Evolutionary conservation across 2,797 vertebrate genomes (phyloP), one percentile per base, ranked within the genome.

Genomic region (Octomys mimax): DNA sequence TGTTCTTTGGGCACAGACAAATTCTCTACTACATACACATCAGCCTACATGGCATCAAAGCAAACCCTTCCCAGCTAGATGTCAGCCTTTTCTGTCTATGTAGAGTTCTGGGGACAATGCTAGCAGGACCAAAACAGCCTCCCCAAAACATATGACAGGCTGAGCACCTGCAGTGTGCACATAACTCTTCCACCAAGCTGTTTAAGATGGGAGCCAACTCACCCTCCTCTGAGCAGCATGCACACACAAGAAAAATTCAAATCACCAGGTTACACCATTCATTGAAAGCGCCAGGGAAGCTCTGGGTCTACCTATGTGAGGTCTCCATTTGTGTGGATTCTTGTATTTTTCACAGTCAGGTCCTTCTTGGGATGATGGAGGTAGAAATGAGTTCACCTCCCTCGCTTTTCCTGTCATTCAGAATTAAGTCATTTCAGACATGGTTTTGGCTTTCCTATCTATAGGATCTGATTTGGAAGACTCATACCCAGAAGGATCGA

Each of bases 131-230:
- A 26, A 70, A 54, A 61, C 6, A 39, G 28, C n/a, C 52, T 42
- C 7, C 0, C 2, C 49, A 33, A 26, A 0, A n/a, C 9, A 36
- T 9, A 39, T 16, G 26, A 33, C n/a, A 36, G 18, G 26, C 54
- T 9, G 8, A 11, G n/a, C 5, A 5, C 14, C 66, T 4, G 5
- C 0, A 24, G 1, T 0, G 0, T 0, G 1, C 57, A 33, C 14
- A 64, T 14, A n/a, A 24, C 5, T 49, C 36, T 94, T 59, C 59
- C 64, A 62, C 28, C 46, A 33, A 39, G 64, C 33, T 18, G 49
- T 13, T 6, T 6, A 2, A n/a, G 6, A 2, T 33, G 62, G 24
- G 62, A 64, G 6, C 8, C 7, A 24, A n/a, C 28, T 36, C 33
- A 59, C 28, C 12, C 11, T 4, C 0, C 80, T 85, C 0, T 2